These are phyloP conservation scores for Petrocephalus zakoni DNA, from an alignment of 2,113 vertebrate species.

Conservation along the genomic window DNA sequence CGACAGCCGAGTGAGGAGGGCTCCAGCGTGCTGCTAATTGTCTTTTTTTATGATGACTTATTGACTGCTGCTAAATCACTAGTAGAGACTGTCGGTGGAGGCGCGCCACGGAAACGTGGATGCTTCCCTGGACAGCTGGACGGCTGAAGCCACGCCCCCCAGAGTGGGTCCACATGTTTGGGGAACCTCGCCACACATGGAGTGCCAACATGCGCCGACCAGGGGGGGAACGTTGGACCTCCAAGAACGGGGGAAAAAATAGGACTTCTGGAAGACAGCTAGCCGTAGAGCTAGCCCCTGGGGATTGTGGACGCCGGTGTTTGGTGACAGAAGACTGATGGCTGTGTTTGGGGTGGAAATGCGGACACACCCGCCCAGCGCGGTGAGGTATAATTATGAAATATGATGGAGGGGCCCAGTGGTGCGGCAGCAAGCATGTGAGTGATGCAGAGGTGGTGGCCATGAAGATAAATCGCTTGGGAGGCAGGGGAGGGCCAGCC, in stretches of 20 bases:
- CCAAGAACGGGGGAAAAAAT: background rate
- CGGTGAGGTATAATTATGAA: constrained; percentile 6
- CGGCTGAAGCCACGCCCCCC: background rate
- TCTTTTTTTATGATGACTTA: constrained; percentile 28
- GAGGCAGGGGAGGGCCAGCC: background rate
- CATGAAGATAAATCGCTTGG: constrained; percentile 20
- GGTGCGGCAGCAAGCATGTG: background rate
- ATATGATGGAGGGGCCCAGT: constrained; percentile 19
- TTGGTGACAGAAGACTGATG: constrained; percentile 8
- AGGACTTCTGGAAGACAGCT: background rate
- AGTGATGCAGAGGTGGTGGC: background rate
- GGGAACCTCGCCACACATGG: background rate
- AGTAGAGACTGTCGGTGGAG: background rate
- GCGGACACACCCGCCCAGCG: background rate
- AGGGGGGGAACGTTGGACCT: background rate
- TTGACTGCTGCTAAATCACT: constrained; percentile 14
- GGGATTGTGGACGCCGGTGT: too few relatives aligned
- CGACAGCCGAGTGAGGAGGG: constrained; percentile 5
- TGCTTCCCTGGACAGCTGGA: background rate
- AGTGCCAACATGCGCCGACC: background rate
- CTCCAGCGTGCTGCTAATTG: constrained; percentile 3
- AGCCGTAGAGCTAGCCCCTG: background rate
- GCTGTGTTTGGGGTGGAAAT: background rate
- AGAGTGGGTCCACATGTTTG: background rate
- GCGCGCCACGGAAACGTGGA: background rate